Conservation (phyloP, 2,888 invertebrate species). For the Saturnia japonica region DNA sequence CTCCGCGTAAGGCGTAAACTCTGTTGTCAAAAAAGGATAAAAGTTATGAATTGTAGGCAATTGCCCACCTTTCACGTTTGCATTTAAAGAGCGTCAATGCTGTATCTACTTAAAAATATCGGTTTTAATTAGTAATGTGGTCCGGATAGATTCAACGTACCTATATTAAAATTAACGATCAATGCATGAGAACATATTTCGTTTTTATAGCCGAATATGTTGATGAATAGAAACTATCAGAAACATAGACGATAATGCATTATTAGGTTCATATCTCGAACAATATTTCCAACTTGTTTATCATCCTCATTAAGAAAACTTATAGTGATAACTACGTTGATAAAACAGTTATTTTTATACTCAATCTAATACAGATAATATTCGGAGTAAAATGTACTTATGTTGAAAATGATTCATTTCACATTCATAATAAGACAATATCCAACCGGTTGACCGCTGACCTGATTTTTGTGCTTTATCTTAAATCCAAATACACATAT, state of each 20-base stretch:
- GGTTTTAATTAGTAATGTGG: not conserved
- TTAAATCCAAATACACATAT: not conserved
- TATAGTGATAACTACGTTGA: not conserved
- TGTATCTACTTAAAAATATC: too few species aligned
- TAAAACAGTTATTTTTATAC: not conserved
- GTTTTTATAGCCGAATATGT: not conserved
- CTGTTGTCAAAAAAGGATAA: too few species aligned
- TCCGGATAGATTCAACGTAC: not conserved
- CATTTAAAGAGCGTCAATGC: too few species aligned
- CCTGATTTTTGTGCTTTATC: conserved; percentile 8
- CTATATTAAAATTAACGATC: not conserved
- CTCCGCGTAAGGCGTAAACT: too few species aligned
- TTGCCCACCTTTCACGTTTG: too few species aligned
- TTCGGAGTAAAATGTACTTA: conserved; percentile 18
- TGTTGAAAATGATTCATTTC: conserved; percentile 6
- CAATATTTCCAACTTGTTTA: not conserved
- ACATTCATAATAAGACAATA: not conserved
- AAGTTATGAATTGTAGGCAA: too few species aligned
- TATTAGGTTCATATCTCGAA: not conserved
- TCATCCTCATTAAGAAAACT: conserved; percentile 7
- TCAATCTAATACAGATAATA: conserved; percentile 1
- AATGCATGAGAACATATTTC: not conserved
- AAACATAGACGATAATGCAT: not conserved
- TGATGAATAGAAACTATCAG: not conserved
- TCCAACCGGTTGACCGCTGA: not conserved